These are phyloP conservation scores for Aulostomus chinensis DNA, from an alignment of 2,797 vertebrate species.

Conservation along the genomic window DNA sequence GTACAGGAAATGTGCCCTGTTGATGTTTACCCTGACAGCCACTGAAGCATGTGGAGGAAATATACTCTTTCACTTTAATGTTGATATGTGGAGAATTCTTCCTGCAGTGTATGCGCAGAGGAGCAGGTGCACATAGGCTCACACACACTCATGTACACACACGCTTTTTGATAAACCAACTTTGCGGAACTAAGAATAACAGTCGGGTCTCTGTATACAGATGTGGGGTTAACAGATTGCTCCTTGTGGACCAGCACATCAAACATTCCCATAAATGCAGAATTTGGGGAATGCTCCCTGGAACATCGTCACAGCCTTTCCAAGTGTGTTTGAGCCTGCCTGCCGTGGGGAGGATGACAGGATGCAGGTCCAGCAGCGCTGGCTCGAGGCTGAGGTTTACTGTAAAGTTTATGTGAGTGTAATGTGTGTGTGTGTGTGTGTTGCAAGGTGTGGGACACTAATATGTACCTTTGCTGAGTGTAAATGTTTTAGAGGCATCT, in stretches of 20 bases:
- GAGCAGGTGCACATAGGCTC: slow-evolving; percentile 28
- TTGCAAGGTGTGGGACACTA: slow-evolving; percentile 56
- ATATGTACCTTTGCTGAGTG: slow-evolving; percentile 57
- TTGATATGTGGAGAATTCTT: slow-evolving; percentile 18
- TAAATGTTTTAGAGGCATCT: slow-evolving; percentile 61
- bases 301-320: slow-evolving; percentile 33
- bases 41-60: slow-evolving; percentile 7
- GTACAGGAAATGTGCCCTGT: slow-evolving; percentile 39
- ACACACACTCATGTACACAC: slow-evolving; percentile 6
- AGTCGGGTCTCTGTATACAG: slow-evolving; percentile 42
- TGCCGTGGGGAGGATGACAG: slow-evolving; percentile 39
- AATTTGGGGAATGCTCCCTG: slow-evolving; percentile 47
- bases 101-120: background rate
- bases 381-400: slow-evolving; percentile 36
- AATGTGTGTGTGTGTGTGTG: slow-evolving; percentile 33
- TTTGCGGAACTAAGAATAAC: slow-evolving; percentile 27
- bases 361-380: slow-evolving; percentile 32
- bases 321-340: slow-evolving; percentile 40
- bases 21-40: slow-evolving; percentile 31
- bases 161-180: slow-evolving; percentile 15
- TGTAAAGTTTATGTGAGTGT: slow-evolving; percentile 40
- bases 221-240: slow-evolving; percentile 44
- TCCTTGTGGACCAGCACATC: slow-evolving; percentile 39
- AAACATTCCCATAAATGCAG: slow-evolving; percentile 54
- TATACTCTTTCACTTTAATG: background rate